Base-by-base conservation (phyloP, 2,888 invertebrate genomes). In the Spodoptera littoralis region DNA sequence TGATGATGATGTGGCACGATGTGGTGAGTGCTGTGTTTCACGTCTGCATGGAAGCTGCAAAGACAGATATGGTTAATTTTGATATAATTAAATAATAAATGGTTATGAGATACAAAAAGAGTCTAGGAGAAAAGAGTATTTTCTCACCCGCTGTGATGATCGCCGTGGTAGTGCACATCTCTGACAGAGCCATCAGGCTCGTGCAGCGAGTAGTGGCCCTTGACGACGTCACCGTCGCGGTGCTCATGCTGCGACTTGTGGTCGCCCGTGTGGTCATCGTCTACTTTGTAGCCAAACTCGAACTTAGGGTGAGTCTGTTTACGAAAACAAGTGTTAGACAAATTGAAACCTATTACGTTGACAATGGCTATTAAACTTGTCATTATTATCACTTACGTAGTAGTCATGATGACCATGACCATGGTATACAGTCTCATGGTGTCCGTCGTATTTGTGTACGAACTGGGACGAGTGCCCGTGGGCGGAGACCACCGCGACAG, bases 241-340 rank as follows among this genome's bases (percentile, higher is more conserved):
- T 82, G 80, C 80, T 95, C 95, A 65, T 94, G 92, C 81, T 94
- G 94, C 36, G 88, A 86, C 83, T 95, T 95, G 79, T 90, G 87
- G 82, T 95, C 95, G 11, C 95, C 94, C 36, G 95, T 95, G 81
- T 95, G 94, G 11, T 88, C 89, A 72, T 95, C 95, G 65, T 93
- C 88, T n/a, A 94, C 95, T 42, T 95, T 94, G 81, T 95, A 95
- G 61, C 92, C 89, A 84, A 93, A 95, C 63, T 94, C 90, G 84
- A 95, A 95, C 77, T 93, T 93, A 42, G 95, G 95, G 81, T 94
- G 89, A 24, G 92, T 82, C 88, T 89, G 73, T 24, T 18, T 27
- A 53, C 46, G 11, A 3, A 48, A 53, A 13, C 18, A 5, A 27
- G 27, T 5, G 27, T 27, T 3, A 27, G 27, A 27, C 4, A 27